These are phyloP conservation scores for Megathymus violae DNA, from an alignment of 1,140 invertebrate species.

Conservation along the genomic window DNA sequence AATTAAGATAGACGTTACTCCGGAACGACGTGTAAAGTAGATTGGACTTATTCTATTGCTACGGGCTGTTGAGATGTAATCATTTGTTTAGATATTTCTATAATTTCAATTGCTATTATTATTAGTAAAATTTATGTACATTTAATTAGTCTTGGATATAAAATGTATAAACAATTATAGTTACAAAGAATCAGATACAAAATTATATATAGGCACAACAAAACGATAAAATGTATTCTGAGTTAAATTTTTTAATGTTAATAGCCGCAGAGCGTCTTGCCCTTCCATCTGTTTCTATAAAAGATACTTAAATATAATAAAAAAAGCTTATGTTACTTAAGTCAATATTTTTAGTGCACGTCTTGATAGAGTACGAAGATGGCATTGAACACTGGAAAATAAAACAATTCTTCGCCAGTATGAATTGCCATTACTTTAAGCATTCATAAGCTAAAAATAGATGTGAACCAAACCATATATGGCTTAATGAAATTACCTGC, in stretches of 20 bases:
- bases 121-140: neutral
- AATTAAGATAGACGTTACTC: slow-evolving; percentile 1
- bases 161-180: too few species aligned
- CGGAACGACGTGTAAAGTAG: slow-evolving; percentile 1
- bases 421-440: slow-evolving; percentile 8
- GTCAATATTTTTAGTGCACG: slow-evolving; percentile 23
- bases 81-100: neutral
- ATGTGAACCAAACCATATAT: slow-evolving; percentile 9
- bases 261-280: neutral
- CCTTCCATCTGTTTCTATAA: slow-evolving; percentile 23
- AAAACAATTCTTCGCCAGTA: slow-evolving; percentile 6
- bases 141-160: too few species aligned
- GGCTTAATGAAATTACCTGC: neutral
- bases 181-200: too few species aligned
- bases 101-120: neutral
- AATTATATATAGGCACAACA: too few species aligned
- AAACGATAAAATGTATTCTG: too few species aligned
- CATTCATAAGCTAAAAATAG: slow-evolving; percentile 20
- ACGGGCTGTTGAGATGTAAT: neutral
- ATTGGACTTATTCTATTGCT: slow-evolving; percentile 5
- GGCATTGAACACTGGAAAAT: slow-evolving; percentile 12
- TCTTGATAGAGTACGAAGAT: slow-evolving; percentile 17
- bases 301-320: slow-evolving; percentile 21
- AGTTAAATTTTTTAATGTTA: too few species aligned
- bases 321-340: slow-evolving; percentile 27